Evolutionary conservation across 1,140 invertebrate genomes (phyloP).

Genomic region (Apis cerana): DNA sequence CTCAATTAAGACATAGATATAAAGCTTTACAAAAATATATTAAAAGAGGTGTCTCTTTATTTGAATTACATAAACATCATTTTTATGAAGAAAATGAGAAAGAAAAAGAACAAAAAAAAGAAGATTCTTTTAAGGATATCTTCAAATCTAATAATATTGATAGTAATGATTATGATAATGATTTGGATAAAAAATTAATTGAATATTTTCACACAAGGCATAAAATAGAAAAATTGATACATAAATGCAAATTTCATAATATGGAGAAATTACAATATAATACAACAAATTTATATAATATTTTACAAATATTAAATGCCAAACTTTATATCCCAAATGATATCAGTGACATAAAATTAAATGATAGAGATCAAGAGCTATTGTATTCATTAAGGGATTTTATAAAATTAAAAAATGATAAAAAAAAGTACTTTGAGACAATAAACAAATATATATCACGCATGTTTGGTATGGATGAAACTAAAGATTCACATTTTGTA

Average conservation of each 20-base stretch:
- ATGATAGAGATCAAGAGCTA: constrained; percentile 66
- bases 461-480: constrained; percentile 69
- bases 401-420: not conserved
- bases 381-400: constrained; percentile 63
- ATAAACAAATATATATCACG: constrained; percentile 56
- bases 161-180: not conserved
- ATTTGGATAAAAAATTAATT: constrained; percentile 23
- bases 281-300: constrained; percentile 62
- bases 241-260: constrained; percentile 20
- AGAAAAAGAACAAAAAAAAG: not conserved
- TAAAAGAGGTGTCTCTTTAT: constrained; percentile 25
- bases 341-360: constrained; percentile 50
- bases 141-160: not conserved
- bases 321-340: constrained; percentile 62
- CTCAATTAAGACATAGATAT: constrained; percentile 80
- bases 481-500: constrained; percentile 52
- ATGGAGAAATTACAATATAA: constrained; percentile 39
- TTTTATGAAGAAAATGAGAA: too few species aligned
- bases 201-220: constrained; percentile 11
- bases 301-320: constrained; percentile 65
- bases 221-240: not conserved
- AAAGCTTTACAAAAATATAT: constrained; percentile 64
- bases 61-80: constrained; percentile 22
- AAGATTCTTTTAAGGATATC: not conserved
- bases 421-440: constrained; percentile 1